Base-by-base conservation (phyloP, 2,797 vertebrate species). In the Acipenser ruthenus region DNA sequence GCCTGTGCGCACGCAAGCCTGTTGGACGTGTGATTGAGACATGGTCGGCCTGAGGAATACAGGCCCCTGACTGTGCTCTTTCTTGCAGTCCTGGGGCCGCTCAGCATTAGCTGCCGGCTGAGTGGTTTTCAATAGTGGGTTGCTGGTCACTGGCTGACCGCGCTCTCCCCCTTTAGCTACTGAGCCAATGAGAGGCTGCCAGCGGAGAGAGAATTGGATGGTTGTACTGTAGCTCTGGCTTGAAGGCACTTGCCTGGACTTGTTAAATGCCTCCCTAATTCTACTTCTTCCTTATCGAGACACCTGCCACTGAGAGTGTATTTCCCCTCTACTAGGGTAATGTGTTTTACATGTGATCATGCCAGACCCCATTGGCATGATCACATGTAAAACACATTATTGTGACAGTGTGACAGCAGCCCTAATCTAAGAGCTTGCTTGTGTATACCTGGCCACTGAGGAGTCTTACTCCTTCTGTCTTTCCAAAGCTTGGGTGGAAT, bases 21-120 rank as follows among this genome's bases (percentile, higher is more conserved):
- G 0, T 61, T 53, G 23, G 62, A 58, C 48, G 72, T 1, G 7
- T 64, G 62, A n/a, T 3, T 62, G 69, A 68, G 56, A 69, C 65
- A 68, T 63, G 66, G 61, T 47, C 50, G 58, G 69, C 58, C 60
- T 63, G 63, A 10, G 11, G 49, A 65, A 68, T 61, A 71, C 12
- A 5, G 52, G 53, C 65, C 71, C 69, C 69, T 64, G 23, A 49
- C 67, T 69, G 71, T 67, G 66, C 72, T 58, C 73, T 66, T 71
- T 70, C 47, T 50, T 4, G 56, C 7, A 13, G 52, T 63, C 66
- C 53, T 55, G 53, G 23, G 37, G 37, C 23, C 53, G 50, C 51
- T 15, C 9, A 60, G 4, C 10, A 62, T 67, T 62, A 60, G 49
- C 18, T 63, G 55, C 15, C 12, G 0, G 8, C 65, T 64, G 67